These are phyloP conservation scores for Phainopepla nitens DNA, from an alignment of 2,113 vertebrate species.

Conservation along the genomic window DNA sequence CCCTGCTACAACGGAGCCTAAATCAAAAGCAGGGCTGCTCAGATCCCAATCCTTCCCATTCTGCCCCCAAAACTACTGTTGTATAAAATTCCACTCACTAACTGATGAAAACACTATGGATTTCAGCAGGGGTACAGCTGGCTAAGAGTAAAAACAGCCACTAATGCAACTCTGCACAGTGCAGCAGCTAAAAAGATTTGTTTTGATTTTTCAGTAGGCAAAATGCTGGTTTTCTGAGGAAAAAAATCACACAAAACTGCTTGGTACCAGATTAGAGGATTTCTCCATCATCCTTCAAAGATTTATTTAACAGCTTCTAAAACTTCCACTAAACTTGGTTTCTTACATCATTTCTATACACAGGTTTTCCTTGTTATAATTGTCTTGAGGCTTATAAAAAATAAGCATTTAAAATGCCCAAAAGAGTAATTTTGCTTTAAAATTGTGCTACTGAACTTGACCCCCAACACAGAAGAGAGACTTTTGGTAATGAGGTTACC, in stretches of 20 bases:
- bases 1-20: not conserved
- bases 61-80: not conserved
- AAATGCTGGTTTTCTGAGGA: not conserved
- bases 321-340: not conserved
- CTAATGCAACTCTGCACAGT: not conserved
- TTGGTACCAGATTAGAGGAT: not conserved
- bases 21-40: not conserved
- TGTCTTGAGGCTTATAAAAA: not conserved
- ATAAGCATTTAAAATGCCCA: constrained; percentile 27
- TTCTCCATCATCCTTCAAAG: not conserved
- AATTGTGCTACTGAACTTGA: constrained; percentile 2
- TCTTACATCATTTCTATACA: not conserved
- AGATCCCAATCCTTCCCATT: not conserved
- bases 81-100: not conserved
- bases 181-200: not conserved
- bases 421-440: constrained; percentile 1
- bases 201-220: not conserved
- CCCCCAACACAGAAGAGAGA: not conserved
- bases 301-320: not conserved
- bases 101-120: not conserved
- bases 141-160: not conserved
- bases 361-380: not conserved
- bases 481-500: not conserved
- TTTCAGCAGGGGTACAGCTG: not conserved
- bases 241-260: not conserved